phyloP scores from a whole-genome alignment of 2,113 vertebrate species.

The Beaufortia kweichowensis region DNA sequence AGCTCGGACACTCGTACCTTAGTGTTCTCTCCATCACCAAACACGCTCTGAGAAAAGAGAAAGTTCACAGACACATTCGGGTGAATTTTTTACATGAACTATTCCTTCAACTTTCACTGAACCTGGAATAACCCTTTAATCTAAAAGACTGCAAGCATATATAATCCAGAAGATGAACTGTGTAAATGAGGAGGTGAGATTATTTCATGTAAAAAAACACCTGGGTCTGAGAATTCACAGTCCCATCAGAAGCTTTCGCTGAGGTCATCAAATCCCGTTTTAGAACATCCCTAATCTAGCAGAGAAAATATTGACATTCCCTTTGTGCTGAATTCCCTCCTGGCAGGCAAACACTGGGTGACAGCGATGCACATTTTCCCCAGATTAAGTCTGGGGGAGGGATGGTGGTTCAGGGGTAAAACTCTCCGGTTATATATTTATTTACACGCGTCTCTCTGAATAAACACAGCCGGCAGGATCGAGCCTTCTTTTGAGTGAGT shows the following conservation, averaged over 20 bases:
- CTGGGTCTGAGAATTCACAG: background rate
- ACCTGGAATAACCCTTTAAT: background rate
- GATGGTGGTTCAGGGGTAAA: background rate
- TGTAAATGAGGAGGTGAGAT: slow-evolving; percentile 34
- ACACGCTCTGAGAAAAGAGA: slow-evolving; percentile 75
- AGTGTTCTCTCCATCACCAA: slow-evolving; percentile 87
- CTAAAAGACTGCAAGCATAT: slow-evolving; percentile 6
- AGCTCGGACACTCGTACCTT: slow-evolving; percentile 85
- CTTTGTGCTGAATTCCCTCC: slow-evolving; percentile 56
- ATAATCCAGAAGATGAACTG: slow-evolving; percentile 18
- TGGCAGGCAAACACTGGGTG: slow-evolving; percentile 50
- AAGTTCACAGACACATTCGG: background rate
- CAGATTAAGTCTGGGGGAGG: slow-evolving; percentile 45
- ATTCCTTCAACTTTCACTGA: background rate
- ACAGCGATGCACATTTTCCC: slow-evolving; percentile 57
- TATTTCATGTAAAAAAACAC: slow-evolving; percentile 15
- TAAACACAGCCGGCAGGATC: slow-evolving; percentile 42
- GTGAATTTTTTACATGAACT: background rate
- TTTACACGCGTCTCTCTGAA: slow-evolving; percentile 51
- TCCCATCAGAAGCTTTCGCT: slow-evolving; percentile 27
- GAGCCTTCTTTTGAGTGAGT: slow-evolving; percentile 46
- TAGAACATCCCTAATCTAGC: slow-evolving; percentile 53
- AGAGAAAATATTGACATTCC: slow-evolving; percentile 54
- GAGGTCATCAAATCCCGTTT: slow-evolving; percentile 58
- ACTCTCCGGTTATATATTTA: slow-evolving; percentile 56